Evolutionary conservation across 1,140 invertebrate species (phyloP), one percentile per base, ranked within the genome.

Genomic region (Venustaconcha ellipsiformis): DNA sequence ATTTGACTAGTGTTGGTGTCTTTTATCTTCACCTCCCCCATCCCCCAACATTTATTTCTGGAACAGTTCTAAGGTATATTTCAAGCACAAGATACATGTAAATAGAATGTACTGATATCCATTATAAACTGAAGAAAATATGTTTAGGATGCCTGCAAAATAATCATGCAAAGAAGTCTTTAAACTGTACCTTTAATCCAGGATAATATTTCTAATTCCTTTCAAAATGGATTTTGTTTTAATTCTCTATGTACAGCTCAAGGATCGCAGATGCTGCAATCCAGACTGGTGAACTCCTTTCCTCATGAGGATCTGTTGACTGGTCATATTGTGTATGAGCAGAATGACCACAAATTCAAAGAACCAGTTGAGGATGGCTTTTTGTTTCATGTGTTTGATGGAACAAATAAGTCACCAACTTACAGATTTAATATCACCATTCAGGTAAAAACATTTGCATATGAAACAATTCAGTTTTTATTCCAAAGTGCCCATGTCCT

Each of bases 351-450:
- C 76, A 58, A 77, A 62, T 78, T 78, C 64, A 84, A 83, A 66
- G 89, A 90, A 82, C 86, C 88, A 30, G 76, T 76, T 37, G 64
- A 67, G 60, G 89, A 90, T 72, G 65, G 71, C 26, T 83, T 90
- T 72, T 78, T 84, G 14, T 87, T 89, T 73, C 82, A 84, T 72
- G 78, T 89, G n/a, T 82, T 72, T 62, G 89, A 90, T 81, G 89
- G 88, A 14, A 74, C 67, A 23, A 86, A 89, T 64, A 74, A 79
- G 17, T 90, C 89, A 14, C 82, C 84, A 8, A 60, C 79, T 30
- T 64, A 83, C 17, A 70, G 78, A 26, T 76, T 89, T 65, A 88
- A 88, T 65, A 85, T 89, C 57, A 83, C 82, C 55, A 88, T 90
- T 20, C 17, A 82, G 67, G 86, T 89, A 73, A 70, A 79, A 73